Evolutionary conservation across 2,888 invertebrate genomes (phyloP).

Genomic region (Chrysolina americana): DNA sequence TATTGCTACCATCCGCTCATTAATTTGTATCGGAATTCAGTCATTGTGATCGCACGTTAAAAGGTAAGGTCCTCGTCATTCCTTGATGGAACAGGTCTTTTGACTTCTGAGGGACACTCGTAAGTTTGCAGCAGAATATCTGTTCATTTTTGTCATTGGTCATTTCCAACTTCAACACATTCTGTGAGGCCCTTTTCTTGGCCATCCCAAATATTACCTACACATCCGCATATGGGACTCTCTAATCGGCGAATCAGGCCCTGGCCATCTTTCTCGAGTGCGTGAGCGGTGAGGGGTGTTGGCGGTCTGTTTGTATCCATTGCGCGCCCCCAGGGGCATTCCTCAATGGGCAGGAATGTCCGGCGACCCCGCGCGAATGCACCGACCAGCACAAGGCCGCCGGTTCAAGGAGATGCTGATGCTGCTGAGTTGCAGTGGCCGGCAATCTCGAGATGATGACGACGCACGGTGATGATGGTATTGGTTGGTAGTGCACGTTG

Average conservation of each 20-base stretch:
- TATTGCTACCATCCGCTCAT: too few relatives aligned
- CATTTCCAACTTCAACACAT: too few relatives aligned
- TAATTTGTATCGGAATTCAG: too few relatives aligned
- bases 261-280: background rate
- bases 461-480: slow-evolving; percentile 2
- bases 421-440: slow-evolving; percentile 42
- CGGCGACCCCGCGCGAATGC: slow-evolving; percentile 64
- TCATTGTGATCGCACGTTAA: too few relatives aligned
- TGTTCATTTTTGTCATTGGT: too few relatives aligned
- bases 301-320: slow-evolving; percentile 66
- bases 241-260: background rate
- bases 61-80: too few relatives aligned
- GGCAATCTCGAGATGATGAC: slow-evolving; percentile 13
- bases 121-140: too few relatives aligned
- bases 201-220: too few relatives aligned
- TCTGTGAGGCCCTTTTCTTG: too few relatives aligned
- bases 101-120: too few relatives aligned
- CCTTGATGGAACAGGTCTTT: too few relatives aligned
- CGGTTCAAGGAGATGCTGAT: slow-evolving; percentile 60
- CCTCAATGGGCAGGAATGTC: slow-evolving; percentile 63
- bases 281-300: slow-evolving; percentile 47
- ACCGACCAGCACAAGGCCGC: slow-evolving; percentile 62
- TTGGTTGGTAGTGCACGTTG: background rate
- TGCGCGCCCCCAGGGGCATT: slow-evolving; percentile 65
- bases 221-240: background rate